Evolutionary conservation across 1,140 invertebrate genomes (phyloP), one percentile per base, ranked within the genome.

Genomic region (Carposina sasakii): DNA sequence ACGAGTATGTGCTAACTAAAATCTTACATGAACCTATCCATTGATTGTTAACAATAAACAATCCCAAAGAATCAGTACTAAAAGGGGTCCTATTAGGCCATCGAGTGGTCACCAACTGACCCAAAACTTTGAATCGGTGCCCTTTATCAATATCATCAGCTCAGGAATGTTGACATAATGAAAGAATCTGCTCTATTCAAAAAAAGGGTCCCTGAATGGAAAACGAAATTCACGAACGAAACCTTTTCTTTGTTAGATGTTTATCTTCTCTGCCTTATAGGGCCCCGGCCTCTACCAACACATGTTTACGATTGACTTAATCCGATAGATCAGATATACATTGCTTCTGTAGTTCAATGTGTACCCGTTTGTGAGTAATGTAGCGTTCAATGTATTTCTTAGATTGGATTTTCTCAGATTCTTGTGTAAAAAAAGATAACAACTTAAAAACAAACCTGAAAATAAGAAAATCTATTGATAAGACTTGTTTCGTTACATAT

Each of bases 81-180:
- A n/a, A n/a, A n/a, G n/a, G n/a, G n/a, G n/a, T n/a, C n/a, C n/a
- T n/a, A n/a, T n/a, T n/a, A n/a, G n/a, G n/a, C n/a, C n/a, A n/a
- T n/a, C n/a, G n/a, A n/a, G n/a, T n/a, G n/a, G 50, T 48, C 41
- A 48, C 55, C 30, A 28, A 54, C 30, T 52, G 63, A 53, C 56
- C 60, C 49, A 16, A 66, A 66, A 60, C 46, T 67, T 67, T 67
- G 51, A 47, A 63, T 57, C 58, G n/a, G 45, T 16, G 43, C 54
- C 43, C 56, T 67, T 70, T 71, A 68, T 71, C 63, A 71, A 71
- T 73, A 71, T 70, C 62, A 67, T 70, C 65, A 61, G 53, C 54
- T 43, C 31, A 48, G 60, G 60, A 66, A 67, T 63, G 57, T 37
- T 36, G 56, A 23, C 54, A 40, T 65, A 69, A 69, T 67, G 68